Base-by-base conservation (phyloP, 2,888 invertebrate genomes). In the Phortica magna region DNA sequence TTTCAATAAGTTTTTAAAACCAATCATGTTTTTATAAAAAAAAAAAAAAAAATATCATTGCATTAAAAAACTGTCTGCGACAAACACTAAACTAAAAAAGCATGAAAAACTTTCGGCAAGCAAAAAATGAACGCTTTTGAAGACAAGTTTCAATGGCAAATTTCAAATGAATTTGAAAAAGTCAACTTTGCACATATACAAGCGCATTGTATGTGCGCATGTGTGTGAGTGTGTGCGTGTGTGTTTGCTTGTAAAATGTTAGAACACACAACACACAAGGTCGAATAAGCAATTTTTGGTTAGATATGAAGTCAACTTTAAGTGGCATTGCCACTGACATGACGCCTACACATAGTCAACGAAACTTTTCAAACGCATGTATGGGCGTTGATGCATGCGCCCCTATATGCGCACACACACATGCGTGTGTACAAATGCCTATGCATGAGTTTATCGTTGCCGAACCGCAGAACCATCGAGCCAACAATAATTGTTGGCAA, bases 381-480 rank as follows among this genome's bases (percentile, higher is more conserved):
- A 19, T 57, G 57, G 57, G 19, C 65, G 65, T 48, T 10, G 14
- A 22, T 71, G 59, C 76, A 65, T 57, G 31, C 31, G 5, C 31
- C 31, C 31, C 31, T 1, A 42, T 59, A 39, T 74, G 65, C 73
- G 55, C 75, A 70, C 74, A 78, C 77, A 74, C 76, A 77, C 75
- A 76, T 76, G 79, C 73, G 81, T 76, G 77, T 80, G 79, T 86
- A 84, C 84, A 84, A 86, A 85, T 84, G 82, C 86, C 84, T 79
- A 80, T 86, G 84, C 83, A 83, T 84, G 82, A 74, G 74, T 79
- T 73, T 61, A 19, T 19, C 19, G 61, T 61, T 61, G 61, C 10
- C 22, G 19, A 17, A 17, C 22, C 22, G 61, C 22, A 10, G 61
- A n/a, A n/a, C 19, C 19, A 61, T 19, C 61, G 10, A 61, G 19